Evolutionary conservation across 2,888 invertebrate genomes (phyloP).

Genomic region (Hypselothyrea guttata): DNA sequence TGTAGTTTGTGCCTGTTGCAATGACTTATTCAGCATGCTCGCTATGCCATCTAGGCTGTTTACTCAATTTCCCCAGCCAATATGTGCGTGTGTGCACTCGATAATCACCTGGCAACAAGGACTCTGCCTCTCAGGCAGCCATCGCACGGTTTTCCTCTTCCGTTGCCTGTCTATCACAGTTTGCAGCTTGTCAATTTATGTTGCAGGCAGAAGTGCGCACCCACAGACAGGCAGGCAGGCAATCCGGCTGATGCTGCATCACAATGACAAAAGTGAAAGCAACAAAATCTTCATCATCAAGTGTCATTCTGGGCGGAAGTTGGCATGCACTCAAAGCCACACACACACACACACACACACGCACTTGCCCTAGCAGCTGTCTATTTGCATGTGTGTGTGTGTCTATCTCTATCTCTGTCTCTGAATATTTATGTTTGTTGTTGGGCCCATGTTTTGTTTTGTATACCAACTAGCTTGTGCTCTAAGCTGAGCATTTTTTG

Average conservation of each 20-base stretch:
- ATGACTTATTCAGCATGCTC: slow-evolving; percentile 62
- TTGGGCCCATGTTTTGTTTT: slow-evolving; percentile 52
- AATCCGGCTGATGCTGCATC: slow-evolving; percentile 42
- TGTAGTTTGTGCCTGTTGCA: slow-evolving; percentile 51
- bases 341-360: slow-evolving; percentile 32
- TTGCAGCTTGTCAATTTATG: slow-evolving; percentile 37
- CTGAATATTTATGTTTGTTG: slow-evolving; percentile 71
- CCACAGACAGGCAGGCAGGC: neutral
- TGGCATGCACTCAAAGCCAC: slow-evolving; percentile 48
- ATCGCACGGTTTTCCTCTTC: slow-evolving; percentile 21
- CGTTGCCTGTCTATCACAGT: slow-evolving; percentile 16
- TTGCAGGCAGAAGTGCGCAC: slow-evolving; percentile 24
- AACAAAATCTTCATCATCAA: slow-evolving; percentile 78
- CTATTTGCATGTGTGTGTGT: slow-evolving; percentile 23
- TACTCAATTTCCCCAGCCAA: slow-evolving; percentile 44
- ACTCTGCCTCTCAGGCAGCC: slow-evolving; percentile 37
- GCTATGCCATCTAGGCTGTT: slow-evolving; percentile 45
- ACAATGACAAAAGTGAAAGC: slow-evolving; percentile 76
- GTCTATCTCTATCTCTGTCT: slow-evolving; percentile 30
- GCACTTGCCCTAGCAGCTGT: slow-evolving; percentile 35
- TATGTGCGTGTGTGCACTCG: slow-evolving; percentile 32
- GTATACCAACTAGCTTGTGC: slow-evolving; percentile 44
- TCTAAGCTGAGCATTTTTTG: slow-evolving; percentile 32
- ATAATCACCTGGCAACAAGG: slow-evolving; percentile 58
- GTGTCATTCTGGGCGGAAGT: slow-evolving; percentile 74